Base-by-base conservation (phyloP, 2,797 vertebrate genomes). In the Girardinus metallicus region DNA sequence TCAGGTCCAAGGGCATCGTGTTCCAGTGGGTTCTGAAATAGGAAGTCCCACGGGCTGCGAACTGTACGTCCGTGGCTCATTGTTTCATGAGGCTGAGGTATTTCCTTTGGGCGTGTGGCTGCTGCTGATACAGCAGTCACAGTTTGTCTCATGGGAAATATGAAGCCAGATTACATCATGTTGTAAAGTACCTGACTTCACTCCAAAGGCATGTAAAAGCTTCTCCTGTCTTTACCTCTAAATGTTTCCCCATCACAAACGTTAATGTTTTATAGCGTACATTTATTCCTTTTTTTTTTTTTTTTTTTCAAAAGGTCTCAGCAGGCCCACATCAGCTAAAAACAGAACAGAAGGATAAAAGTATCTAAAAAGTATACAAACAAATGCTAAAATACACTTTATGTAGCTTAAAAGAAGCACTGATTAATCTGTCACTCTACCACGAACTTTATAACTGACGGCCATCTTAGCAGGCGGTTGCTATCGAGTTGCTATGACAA, bases 61-160 rank as follows among this genome's bases (percentile, higher is more conserved):
- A 81, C 85, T 87, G 76, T 79, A 66, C 77, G 73, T 84, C 89
- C 81, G 83, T 53, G 76, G 76, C 79, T 86, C 78, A 93, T 95
- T 95, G 93, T 95, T 94, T 89, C 86, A 89, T 60, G 78, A 89
- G 81, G 81, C 85, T 83, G 89, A 87, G 79, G 85, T 88, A 92
- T 95, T 94, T 95, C 94, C 93, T 93, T 49, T 85, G 80, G 74
- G 84, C 73, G 76, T 55, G 43, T 77, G 82, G 51, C 77, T 85
- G 85, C 86, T 90, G 81, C 82, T 92, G 85, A 89, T 86, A 83
- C 72, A 77, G 57, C 72, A 73, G 83, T 84, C 78, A 84, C 72
- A 66, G 66, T 85, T 62, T 70, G 87, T 91, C 85, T 86, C 83
- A 90, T 76, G 80, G 23, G 51, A 85, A 76, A 76, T 78, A 80